Evolutionary conservation across 2,888 invertebrate species (phyloP).

Genomic region (Rhingia campestris): DNA sequence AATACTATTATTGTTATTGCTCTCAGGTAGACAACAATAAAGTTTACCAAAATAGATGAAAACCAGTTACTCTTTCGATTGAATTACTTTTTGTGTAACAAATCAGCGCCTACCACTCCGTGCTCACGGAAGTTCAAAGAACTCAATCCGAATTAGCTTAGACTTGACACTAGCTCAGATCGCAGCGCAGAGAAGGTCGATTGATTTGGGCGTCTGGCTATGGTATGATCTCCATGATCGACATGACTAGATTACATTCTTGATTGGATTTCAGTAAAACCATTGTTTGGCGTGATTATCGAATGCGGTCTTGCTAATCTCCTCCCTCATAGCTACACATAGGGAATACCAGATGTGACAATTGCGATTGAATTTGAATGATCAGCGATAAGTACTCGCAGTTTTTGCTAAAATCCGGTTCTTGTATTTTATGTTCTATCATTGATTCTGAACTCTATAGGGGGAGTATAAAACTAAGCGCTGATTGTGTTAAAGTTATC

Average conservation of each 20-base stretch:
- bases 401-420: slow-evolving; percentile 42
- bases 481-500: slow-evolving; percentile 5
- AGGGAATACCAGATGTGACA: slow-evolving; percentile 33
- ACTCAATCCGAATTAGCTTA: slow-evolving; percentile 18
- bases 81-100: slow-evolving; percentile 25
- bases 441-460: background rate
- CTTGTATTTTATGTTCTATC: slow-evolving; percentile 13
- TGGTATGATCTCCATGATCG: slow-evolving; percentile 5
- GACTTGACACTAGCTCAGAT: background rate
- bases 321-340: slow-evolving; percentile 24
- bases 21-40: slow-evolving; percentile 7
- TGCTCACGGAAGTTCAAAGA: slow-evolving; percentile 53
- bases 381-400: slow-evolving; percentile 6
- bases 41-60: slow-evolving; percentile 19
- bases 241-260: slow-evolving; percentile 15
- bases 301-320: slow-evolving; percentile 36
- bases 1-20: background rate
- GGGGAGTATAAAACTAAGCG: slow-evolving; percentile 35
- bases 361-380: slow-evolving; percentile 8
- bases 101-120: slow-evolving; percentile 49
- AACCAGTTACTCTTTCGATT: slow-evolving; percentile 43
- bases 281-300: slow-evolving; percentile 1
- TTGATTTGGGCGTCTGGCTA: slow-evolving; percentile 13
- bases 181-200: slow-evolving; percentile 23
- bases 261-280: background rate